Evolutionary conservation across 2,888 invertebrate genomes (phyloP).

Genomic region (Rhagonycha lutea): DNA sequence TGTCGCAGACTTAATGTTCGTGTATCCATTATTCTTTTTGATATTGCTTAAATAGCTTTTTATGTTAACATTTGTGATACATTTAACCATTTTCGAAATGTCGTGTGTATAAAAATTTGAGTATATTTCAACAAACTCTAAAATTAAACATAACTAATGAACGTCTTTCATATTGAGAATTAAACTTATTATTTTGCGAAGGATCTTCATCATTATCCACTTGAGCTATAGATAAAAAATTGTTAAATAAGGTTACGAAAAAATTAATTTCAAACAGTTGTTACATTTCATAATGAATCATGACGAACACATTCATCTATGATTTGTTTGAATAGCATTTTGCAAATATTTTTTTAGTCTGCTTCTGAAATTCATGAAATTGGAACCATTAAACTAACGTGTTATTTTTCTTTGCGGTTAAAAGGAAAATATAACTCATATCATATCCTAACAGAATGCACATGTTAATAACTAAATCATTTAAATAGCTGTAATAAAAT

Average conservation of each 20-base stretch:
- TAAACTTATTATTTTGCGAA: background rate
- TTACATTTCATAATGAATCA: background rate
- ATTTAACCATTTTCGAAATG: conserved; percentile 19
- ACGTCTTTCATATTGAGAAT: background rate
- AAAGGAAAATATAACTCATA: conserved; percentile 51
- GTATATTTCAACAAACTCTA: background rate
- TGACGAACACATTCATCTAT: background rate
- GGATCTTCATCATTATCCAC: too few relatives aligned
- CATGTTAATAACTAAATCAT: conserved; percentile 39
- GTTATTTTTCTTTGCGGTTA: conserved; percentile 47
- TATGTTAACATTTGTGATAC: conserved; percentile 32
- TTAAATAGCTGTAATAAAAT: background rate
- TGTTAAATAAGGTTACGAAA: background rate
- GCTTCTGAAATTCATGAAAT: background rate
- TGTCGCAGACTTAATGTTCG: conserved; percentile 53
- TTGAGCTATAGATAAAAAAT: background rate
- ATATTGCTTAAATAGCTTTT: conserved; percentile 31
- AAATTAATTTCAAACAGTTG: background rate
- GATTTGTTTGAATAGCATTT: background rate
- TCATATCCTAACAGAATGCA: conserved; percentile 49
- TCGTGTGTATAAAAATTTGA: conserved; percentile 4
- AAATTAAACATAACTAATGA: background rate
- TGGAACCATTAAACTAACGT: background rate
- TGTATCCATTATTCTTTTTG: conserved; percentile 52
- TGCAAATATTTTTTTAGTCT: background rate